These are phyloP conservation scores for Andrena cerasifolii DNA, from an alignment of 1,140 invertebrate genomes.

Conservation along the genomic window DNA sequence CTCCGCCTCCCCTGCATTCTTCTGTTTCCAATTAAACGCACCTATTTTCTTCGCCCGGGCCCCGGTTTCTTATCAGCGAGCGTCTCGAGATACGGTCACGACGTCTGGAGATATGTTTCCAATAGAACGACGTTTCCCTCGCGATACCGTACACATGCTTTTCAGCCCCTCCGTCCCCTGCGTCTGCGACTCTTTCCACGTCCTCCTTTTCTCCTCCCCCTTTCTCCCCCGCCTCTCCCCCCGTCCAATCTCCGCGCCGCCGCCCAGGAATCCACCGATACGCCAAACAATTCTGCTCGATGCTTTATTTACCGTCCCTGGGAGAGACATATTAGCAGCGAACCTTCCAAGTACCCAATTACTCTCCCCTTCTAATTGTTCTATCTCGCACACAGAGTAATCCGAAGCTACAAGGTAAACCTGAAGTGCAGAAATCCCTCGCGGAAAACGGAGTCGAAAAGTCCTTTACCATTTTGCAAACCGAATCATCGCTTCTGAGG, in stretches of 20 bases:
- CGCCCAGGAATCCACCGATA: neutral
- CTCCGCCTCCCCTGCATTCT: neutral
- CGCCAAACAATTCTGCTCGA: neutral
- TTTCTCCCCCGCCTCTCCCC: too few relatives aligned
- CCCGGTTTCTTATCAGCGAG: conserved; percentile 38
- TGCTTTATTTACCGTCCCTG: neutral
- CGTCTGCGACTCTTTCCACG: neutral
- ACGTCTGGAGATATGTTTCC: conserved; percentile 44
- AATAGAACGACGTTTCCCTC: conserved; percentile 44
- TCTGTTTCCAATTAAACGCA: conserved; percentile 43
- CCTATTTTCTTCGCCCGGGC: conserved; percentile 28
- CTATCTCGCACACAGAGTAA: too few relatives aligned
- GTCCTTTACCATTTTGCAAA: too few relatives aligned
- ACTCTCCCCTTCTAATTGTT: conserved; percentile 12
- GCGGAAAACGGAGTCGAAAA: too few relatives aligned
- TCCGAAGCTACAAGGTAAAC: too few relatives aligned
- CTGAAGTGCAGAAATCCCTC: too few relatives aligned
- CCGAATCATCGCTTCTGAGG: too few relatives aligned
- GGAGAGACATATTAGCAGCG: neutral
- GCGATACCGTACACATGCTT: conserved; percentile 33
- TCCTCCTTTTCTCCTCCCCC: too few relatives aligned
- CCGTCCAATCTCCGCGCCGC: neutral
- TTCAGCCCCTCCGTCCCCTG: neutral
- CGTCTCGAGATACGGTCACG: conserved; percentile 39
- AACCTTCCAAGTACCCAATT: neutral